Conservation (phyloP, 2,888 invertebrate genomes). For the Scelioninae gen. 2 region DNA sequence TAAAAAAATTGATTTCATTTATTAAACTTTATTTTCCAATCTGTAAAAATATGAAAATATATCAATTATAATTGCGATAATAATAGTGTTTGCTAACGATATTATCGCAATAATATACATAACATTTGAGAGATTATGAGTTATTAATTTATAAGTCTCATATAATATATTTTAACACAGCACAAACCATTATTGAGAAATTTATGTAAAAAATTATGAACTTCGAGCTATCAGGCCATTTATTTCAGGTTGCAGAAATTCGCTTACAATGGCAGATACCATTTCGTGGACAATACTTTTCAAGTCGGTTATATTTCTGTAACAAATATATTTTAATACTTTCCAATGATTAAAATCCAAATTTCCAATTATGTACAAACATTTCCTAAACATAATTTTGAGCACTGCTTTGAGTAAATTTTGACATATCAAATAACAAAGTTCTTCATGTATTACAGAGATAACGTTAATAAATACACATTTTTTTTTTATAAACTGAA, state of each 20-base stretch:
- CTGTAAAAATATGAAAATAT: no score
- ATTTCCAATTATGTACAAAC: no score
- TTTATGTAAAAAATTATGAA: constrained; percentile 43
- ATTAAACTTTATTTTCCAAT: no score
- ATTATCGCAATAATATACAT: no score
- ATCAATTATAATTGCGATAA: no score
- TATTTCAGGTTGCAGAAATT: constrained; percentile 87
- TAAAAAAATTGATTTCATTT: no score
- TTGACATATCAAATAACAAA: no score
- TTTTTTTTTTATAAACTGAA: not conserved
- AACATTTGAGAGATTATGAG: no score
- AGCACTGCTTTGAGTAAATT: not conserved
- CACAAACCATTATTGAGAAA: not conserved
- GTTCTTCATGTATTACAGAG: no score
- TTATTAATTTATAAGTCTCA: no score
- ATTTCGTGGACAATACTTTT: constrained; percentile 81
- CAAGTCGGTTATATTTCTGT: constrained; percentile 82
- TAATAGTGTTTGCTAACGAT: no score
- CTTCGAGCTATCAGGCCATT: constrained; percentile 79
- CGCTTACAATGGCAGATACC: constrained; percentile 85
- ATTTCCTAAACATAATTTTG: no score
- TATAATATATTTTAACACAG: constrained; percentile 1
- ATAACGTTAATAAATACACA: not conserved
- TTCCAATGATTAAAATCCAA: not conserved
- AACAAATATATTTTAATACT: constrained; percentile 65